Percentiles rank a stretch among this genome's conserved stretches.
Evolutionary conservation across 2,888 invertebrate species (phyloP).

Genomic region (Tipula confusa): DNA sequence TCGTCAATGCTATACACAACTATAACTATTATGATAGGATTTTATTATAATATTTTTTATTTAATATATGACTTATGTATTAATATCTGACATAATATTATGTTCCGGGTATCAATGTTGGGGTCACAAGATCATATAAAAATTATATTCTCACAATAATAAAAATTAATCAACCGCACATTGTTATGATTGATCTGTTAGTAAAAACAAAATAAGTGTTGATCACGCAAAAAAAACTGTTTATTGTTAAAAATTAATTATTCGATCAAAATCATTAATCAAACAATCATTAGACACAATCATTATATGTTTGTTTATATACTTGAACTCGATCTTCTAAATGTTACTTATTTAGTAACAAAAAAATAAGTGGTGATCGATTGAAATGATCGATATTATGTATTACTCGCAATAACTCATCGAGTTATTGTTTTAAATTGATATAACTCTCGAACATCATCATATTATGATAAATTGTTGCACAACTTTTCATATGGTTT

Average conservation of each 20-base stretch:
- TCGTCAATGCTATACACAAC: background rate
- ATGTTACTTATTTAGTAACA: background rate
- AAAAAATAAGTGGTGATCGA: background rate
- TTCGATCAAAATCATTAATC: background rate
- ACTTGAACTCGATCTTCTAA: background rate
- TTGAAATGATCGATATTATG: background rate
- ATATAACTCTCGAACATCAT: too few species aligned
- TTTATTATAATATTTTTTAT: background rate
- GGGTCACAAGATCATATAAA: background rate
- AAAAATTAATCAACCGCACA: background rate
- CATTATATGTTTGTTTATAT: background rate
- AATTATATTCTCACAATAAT: background rate
- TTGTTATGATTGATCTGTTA: background rate
- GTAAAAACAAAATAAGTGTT: background rate
- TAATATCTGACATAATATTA: background rate
- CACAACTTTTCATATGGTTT: too few species aligned
- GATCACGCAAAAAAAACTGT: background rate
- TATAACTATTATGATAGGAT: background rate
- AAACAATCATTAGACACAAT: background rate
- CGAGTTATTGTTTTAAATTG: background rate
- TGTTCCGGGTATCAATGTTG: background rate
- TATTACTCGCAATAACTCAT: background rate
- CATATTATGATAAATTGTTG: too few species aligned
- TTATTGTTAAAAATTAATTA: background rate
- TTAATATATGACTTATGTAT: background rate